A percentile compares a stretch with the other conserved stretches of the same genome.
These are phyloP conservation scores for Siniperca obscura DNA, from an alignment of 2,797 vertebrate species.

Conservation along the genomic window DNA sequence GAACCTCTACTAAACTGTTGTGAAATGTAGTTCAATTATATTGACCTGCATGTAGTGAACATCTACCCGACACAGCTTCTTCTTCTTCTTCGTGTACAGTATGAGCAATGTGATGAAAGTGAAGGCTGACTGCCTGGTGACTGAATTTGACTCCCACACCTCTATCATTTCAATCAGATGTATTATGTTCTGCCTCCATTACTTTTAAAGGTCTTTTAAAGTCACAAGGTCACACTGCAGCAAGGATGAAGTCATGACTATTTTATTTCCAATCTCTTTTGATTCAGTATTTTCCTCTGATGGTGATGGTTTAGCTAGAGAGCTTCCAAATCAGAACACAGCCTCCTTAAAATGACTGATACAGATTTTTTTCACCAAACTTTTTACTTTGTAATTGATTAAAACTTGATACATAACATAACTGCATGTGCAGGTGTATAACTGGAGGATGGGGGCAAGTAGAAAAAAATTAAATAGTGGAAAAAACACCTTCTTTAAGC, in stretches of 20 bases:
- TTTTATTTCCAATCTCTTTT: slow-evolving; percentile 59
- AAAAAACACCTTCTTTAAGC: neutral
- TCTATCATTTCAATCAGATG: slow-evolving; percentile 57
- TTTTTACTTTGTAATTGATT: neutral
- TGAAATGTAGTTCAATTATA: slow-evolving; percentile 16
- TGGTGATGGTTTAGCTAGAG: slow-evolving; percentile 12
- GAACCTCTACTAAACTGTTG: neutral
- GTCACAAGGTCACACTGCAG: slow-evolving; percentile 61
- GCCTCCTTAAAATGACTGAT: neutral
- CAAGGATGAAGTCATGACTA: slow-evolving; percentile 61
- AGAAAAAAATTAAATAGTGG: neutral
- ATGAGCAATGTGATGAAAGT: slow-evolving; percentile 20
- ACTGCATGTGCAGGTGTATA: neutral
- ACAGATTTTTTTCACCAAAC: neutral
- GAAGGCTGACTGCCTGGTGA: slow-evolving; percentile 7
- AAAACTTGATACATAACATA: neutral
- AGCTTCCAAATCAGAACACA: slow-evolving; percentile 15
- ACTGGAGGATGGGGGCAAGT: neutral
- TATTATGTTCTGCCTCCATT: slow-evolving; percentile 51
- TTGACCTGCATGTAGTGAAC: neutral
- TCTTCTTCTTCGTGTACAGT: slow-evolving; percentile 3
- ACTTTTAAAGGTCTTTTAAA: slow-evolving; percentile 26
- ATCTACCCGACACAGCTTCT: neutral
- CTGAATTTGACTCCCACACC: slow-evolving; percentile 31
- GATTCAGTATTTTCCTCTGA: slow-evolving; percentile 32